Conservation (phyloP, 2,113 vertebrate species). For the Heterocephalus glaber region DNA sequence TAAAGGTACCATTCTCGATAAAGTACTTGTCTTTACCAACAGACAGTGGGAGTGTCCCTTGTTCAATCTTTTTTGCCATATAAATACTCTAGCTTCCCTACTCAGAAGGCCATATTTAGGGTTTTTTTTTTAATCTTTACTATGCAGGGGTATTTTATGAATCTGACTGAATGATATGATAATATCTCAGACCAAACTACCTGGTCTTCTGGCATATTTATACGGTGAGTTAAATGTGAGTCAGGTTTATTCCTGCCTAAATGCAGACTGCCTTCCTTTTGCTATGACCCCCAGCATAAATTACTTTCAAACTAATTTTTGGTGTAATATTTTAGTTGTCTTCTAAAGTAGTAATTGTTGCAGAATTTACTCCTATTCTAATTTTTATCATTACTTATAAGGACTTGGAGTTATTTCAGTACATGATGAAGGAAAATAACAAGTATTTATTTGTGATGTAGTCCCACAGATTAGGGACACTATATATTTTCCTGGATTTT, state of each 20-base stretch:
- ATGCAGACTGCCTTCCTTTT: not conserved
- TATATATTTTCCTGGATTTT: not conserved
- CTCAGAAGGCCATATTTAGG: not conserved
- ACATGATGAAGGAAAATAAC: not conserved
- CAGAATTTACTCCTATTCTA: not conserved
- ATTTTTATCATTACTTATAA: not conserved
- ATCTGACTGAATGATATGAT: not conserved
- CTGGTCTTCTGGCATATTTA: not conserved
- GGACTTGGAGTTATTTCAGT: not conserved
- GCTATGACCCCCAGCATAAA: not conserved
- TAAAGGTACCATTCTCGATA: not conserved
- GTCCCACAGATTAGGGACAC: not conserved
- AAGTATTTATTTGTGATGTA: not conserved
- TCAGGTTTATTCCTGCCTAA: not conserved
- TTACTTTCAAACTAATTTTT: not conserved
- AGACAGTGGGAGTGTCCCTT: not conserved
- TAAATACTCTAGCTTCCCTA: no score
- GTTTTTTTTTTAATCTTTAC: not conserved
- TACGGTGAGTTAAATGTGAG: not conserved
- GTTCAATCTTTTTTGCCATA: not conserved
- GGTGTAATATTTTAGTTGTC: not conserved
- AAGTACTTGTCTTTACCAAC: not conserved
- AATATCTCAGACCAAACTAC: not conserved
- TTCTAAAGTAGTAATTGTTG: not conserved
- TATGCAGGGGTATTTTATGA: not conserved